phyloP scores from a whole-genome alignment of 2,888 invertebrate species.

The Callyntrura sp. region DNA sequence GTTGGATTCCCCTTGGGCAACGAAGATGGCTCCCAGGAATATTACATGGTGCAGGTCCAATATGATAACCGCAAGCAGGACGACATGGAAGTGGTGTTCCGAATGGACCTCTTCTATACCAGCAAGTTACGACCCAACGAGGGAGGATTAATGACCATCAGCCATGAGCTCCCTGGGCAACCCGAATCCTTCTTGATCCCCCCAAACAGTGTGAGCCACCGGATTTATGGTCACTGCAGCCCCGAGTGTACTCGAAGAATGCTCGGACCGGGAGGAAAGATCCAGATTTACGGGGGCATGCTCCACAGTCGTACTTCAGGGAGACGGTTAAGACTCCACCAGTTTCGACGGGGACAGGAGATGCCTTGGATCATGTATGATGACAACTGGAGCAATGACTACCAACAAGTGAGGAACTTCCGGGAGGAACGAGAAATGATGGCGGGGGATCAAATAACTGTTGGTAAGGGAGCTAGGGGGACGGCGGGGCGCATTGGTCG shows the following conservation, averaged over 20 bases:
- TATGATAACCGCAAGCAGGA: too few relatives aligned
- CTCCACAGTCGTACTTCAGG: constrained; percentile 2
- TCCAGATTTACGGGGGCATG: constrained; percentile 86
- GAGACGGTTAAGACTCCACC: not conserved
- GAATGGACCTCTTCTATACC: too few relatives aligned
- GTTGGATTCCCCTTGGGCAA: too few relatives aligned
- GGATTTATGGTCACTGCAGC: constrained; percentile 59
- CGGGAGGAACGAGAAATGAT: not conserved
- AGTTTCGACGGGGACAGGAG: constrained; percentile 25
- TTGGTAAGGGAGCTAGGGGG: not conserved
- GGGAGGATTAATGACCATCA: too few relatives aligned
- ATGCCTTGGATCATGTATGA: constrained; percentile 46
- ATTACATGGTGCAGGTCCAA: too few relatives aligned
- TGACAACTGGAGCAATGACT: constrained; percentile 36
- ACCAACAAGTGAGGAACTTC: constrained; percentile 31
- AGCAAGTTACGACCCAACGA: too few relatives aligned
- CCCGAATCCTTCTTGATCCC: too few relatives aligned
- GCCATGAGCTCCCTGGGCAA: too few relatives aligned
- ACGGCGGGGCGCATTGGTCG: too few relatives aligned
- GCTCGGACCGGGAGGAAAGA: constrained; percentile 87
- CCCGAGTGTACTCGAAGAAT: constrained; percentile 91
- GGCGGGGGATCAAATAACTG: constrained; percentile 50
- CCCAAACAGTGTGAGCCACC: not conserved
- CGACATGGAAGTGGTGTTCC: too few relatives aligned
- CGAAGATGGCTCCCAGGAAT: too few relatives aligned